phyloP scores from a whole-genome alignment of 2,797 vertebrate genomes.

The Apogon hyalosoma region DNA sequence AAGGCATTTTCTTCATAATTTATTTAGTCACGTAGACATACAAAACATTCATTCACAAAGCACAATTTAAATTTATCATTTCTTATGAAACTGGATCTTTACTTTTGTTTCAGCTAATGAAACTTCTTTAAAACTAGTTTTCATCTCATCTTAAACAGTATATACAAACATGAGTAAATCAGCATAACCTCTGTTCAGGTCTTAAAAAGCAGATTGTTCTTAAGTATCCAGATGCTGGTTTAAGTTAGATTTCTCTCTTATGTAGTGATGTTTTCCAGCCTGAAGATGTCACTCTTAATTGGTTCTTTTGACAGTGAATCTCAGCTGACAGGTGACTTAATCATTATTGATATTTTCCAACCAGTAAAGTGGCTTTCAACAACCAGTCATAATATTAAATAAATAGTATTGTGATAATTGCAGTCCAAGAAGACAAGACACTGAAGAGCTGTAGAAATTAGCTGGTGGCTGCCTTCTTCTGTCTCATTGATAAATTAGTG shows the following conservation, averaged over 20 bases:
- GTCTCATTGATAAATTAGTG: constrained; percentile 8
- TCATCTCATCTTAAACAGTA: no score
- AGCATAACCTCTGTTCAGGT: no score
- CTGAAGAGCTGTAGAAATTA: constrained; percentile 12
- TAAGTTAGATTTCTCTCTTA: not conserved
- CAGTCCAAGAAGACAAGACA: constrained; percentile 1
- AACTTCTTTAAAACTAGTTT: no score
- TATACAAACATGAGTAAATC: no score
- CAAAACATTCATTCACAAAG: no score
- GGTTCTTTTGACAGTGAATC: constrained; percentile 10
- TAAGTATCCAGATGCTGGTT: not conserved
- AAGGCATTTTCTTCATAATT: no score
- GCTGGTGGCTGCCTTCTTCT: not conserved
- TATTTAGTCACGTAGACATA: no score
- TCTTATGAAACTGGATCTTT: no score
- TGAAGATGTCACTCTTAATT: constrained; percentile 66
- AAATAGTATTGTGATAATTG: constrained; percentile 12
- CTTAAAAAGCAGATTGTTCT: no score
- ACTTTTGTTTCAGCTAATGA: no score
- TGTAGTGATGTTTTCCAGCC: constrained; percentile 58
- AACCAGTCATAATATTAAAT: constrained; percentile 1
- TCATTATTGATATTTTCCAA: constrained; percentile 18
- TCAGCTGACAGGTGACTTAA: not conserved
- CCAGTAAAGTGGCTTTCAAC: not conserved
- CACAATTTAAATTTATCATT: no score